phyloP scores from a whole-genome alignment of 2,888 invertebrate species.

The Oasisia sp. region DNA sequence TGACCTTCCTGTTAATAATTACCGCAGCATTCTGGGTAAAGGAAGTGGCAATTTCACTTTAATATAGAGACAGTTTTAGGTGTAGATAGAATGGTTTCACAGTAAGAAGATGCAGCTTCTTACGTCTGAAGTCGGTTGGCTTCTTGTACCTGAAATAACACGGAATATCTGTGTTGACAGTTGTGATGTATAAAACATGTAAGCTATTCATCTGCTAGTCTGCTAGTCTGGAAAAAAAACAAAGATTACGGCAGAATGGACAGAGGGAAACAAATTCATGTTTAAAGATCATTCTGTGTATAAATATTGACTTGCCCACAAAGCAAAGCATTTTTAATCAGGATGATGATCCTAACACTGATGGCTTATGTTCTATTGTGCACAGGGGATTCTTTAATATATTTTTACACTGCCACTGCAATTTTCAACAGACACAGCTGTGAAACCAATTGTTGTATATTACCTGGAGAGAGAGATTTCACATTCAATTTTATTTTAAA shows the following conservation, averaged over 20 bases:
- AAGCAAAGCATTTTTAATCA: too few species aligned
- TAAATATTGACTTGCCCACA: too few species aligned
- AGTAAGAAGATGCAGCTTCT: slow-evolving; percentile 50
- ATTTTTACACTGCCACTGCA: too few species aligned
- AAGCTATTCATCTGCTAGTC: neutral
- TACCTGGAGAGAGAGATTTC: too few species aligned
- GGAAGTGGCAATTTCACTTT: neutral
- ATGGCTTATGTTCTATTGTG: too few species aligned
- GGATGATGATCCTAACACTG: too few species aligned
- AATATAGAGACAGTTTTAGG: slow-evolving; percentile 28
- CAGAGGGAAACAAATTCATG: neutral
- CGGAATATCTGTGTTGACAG: neutral
- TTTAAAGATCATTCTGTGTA: neutral
- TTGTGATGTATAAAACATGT: neutral
- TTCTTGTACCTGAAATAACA: slow-evolving; percentile 59
- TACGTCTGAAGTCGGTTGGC: slow-evolving; percentile 56
- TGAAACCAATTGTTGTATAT: too few species aligned
- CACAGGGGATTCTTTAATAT: too few species aligned
- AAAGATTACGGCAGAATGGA: neutral
- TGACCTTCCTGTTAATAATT: too few species aligned
- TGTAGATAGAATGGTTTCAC: slow-evolving; percentile 40
- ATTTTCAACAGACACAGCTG: too few species aligned
- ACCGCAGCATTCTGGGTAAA: too few species aligned
- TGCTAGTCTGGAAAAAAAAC: neutral
- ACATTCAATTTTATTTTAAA: too few species aligned